phyloP scores from a whole-genome alignment of 2,888 invertebrate genomes.

The Dichetophora obliterata region DNA sequence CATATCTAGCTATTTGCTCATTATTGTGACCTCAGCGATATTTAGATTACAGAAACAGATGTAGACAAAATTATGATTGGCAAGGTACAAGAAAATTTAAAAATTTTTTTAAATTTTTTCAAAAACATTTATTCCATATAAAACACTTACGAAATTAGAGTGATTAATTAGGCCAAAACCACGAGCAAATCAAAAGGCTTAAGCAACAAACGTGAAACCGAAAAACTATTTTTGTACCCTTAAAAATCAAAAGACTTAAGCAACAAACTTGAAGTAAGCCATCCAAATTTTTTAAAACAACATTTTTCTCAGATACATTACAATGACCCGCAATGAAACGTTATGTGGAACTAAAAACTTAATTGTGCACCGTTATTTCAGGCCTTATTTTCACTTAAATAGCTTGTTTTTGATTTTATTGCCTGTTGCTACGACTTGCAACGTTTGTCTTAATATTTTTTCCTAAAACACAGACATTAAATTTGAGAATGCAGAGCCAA shows the following conservation, averaged over 20 bases:
- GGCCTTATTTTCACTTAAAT: background rate
- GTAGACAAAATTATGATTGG: too few species aligned
- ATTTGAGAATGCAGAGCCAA: background rate
- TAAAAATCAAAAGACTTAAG: background rate
- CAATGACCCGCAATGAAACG: background rate
- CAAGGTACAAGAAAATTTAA: background rate
- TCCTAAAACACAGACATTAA: conserved; percentile 4
- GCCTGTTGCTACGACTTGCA: background rate
- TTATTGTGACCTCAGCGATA: too few species aligned
- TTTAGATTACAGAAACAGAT: too few species aligned
- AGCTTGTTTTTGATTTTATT: background rate
- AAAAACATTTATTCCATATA: too few species aligned
- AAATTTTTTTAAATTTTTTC: background rate
- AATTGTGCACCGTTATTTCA: background rate
- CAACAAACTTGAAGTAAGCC: background rate
- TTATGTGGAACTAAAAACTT: background rate
- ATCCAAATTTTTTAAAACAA: background rate
- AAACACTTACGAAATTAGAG: too few species aligned
- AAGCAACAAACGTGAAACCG: background rate
- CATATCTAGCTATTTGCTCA: too few species aligned
- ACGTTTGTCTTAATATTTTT: background rate
- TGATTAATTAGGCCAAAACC: too few species aligned
- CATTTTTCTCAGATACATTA: background rate
- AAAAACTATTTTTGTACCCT: background rate
- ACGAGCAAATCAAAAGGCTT: conserved; percentile 10